Base-by-base conservation (phyloP, 2,888 invertebrate species). In the Globia sparganii region DNA sequence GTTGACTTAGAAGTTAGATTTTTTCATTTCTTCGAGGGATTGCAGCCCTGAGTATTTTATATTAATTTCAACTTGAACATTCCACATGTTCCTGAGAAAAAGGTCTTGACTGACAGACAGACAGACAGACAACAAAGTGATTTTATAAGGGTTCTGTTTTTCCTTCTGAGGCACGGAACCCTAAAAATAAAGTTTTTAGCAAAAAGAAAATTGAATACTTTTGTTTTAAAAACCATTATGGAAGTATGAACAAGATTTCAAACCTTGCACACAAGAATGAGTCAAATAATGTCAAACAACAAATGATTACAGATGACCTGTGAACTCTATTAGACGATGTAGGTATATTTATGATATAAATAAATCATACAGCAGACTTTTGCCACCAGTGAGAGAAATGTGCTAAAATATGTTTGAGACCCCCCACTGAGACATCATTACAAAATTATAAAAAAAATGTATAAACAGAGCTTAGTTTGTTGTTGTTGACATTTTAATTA, bases 351-450 rank as follows among this genome's bases (percentile, higher is more conserved):
- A 31, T 18, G 65, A 28, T 34, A 64, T n/a, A 43, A 65, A 62
- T 68, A 43, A 28, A 53, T 40, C 58, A 2, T 43, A 34, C 0
- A 59, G 4, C 34, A 46, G 31, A 28, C n/a, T 81, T 62, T 67
- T 81, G 49, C 40, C 77, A 76, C 61, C 58, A 70, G 34, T n/a
- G 31, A 58, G 58, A 59, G 21, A 53, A 49, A 9, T 46, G 46
- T 18, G 21, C 11, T 40, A 58, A 28, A 53, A 18, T 56, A 66
- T 62, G 21, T 65, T 40, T 37, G 11, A 46, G 53, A 81, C 86
- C 88, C 84, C 87, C 88, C 82, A 86, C 88, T 43, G 6, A 84
- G 21, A 13, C 1, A 65, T 40, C 1, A 34, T 46, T 37, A 0
- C 18, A 70, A 28, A 78, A 74, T 13, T 40, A 49, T 70, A 8